These are phyloP conservation scores for Sphenodon punctatus DNA, from an alignment of 2,797 vertebrate genomes.

Conservation along the genomic window DNA sequence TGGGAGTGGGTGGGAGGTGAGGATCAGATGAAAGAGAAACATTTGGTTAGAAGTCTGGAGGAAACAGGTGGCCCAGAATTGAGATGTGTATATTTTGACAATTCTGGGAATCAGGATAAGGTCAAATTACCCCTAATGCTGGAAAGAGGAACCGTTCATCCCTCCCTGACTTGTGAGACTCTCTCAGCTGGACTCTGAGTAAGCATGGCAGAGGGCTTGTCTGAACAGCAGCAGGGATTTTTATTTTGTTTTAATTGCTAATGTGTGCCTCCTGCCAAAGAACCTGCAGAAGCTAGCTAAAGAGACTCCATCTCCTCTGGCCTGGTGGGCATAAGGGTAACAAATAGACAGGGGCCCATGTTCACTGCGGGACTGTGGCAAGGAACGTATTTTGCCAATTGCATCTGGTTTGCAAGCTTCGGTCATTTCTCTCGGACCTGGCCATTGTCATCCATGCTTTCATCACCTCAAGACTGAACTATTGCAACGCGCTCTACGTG, in stretches of 20 bases:
- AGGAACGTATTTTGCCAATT: too few relatives aligned
- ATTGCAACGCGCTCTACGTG: too few relatives aligned
- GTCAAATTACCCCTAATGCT: neutral
- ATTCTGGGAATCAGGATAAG: neutral
- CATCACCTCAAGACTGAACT: too few relatives aligned
- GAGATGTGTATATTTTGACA: neutral
- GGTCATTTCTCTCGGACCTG: too few relatives aligned
- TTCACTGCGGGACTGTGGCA: too few relatives aligned
- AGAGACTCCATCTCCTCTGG: neutral
- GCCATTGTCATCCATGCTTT: too few relatives aligned
- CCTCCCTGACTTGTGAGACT: neutral
- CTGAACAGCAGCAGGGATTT: neutral
- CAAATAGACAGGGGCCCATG: too few relatives aligned
- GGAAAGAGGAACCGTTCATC: neutral
- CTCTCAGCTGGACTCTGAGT: neutral
- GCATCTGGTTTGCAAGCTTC: too few relatives aligned
- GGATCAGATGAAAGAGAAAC: neutral
- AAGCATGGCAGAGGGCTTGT: neutral
- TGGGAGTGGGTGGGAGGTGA: neutral
- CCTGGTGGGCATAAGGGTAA: too few relatives aligned
- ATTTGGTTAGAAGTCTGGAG: neutral
- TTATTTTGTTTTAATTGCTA: neutral
- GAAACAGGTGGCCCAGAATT: neutral
- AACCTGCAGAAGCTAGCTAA: neutral
- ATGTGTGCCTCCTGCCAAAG: neutral